Percentiles rank a stretch among this genome's conserved stretches.
These are phyloP conservation scores for Drosophila lowei DNA, from an alignment of 1,140 invertebrate species.

Conservation along the genomic window DNA sequence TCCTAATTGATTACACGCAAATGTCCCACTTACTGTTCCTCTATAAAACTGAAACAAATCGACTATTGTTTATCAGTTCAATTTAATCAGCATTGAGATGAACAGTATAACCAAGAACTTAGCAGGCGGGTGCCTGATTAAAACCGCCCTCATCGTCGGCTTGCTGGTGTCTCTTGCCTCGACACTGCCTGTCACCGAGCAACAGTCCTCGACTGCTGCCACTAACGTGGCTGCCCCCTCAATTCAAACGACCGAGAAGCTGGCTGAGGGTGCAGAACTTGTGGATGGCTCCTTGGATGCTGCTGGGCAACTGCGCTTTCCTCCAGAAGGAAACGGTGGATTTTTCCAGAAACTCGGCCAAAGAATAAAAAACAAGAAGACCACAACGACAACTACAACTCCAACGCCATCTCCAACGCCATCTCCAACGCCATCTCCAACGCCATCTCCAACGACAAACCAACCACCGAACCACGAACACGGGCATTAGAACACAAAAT, in stretches of 20 bases:
- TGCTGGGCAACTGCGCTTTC: conserved; percentile 15
- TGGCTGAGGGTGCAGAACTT: conserved; percentile 1
- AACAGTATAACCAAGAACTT: conserved; percentile 8
- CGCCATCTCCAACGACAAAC: too few species aligned
- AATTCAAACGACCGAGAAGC: neutral
- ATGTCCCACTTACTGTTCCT: conserved; percentile 26
- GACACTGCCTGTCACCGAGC: conserved; percentile 21
- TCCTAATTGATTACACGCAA: conserved; percentile 43
- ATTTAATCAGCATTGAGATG: conserved; percentile 19
- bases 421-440: too few species aligned
- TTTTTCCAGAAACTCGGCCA: conserved; percentile 31
- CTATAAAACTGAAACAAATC: conserved; percentile 27
- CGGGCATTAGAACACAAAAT: too few species aligned
- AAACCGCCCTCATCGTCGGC: conserved; percentile 17
- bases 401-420: too few species aligned
- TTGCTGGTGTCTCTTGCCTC: conserved; percentile 35
- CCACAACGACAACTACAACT: neutral
- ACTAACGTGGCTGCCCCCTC: neutral
- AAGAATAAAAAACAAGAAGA: conserved; percentile 29
- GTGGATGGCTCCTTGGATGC: conserved; percentile 1
- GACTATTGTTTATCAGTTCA: neutral
- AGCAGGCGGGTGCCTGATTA: conserved; percentile 7
- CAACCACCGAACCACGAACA: too few species aligned
- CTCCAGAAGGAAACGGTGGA: conserved; percentile 7
- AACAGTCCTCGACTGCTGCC: neutral